Evolutionary conservation across 2,888 invertebrate genomes (phyloP), one percentile per base, ranked within the genome.

Genomic region (Plebejus argus): DNA sequence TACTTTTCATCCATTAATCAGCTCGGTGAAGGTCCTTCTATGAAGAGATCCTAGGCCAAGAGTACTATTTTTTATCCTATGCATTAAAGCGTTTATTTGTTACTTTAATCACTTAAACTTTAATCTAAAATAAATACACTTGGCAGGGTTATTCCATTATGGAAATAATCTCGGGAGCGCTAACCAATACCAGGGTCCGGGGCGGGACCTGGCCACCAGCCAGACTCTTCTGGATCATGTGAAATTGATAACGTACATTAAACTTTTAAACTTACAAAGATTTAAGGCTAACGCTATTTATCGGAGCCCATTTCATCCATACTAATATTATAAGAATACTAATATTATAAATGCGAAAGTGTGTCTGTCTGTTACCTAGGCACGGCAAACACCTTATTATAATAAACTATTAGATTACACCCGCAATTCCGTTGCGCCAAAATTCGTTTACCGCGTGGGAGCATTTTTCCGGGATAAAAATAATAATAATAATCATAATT

Each of bases 131-230:
- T 74, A 72, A 39, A 72, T 61, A 23, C 23, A 72, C 72, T 76
- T 77, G 77, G 77, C 77, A 72, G 72, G 56, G 72, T 18, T 77
- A 71, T 77, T 77, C 72, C 77, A 77, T 77, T 77, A 77, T 72
- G 61, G 72, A 58, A 72, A 77, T 77, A 77, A 77, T 77, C 77
- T 76, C 53, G 39, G n/a, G 49, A 78, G 72, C 76, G 72, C 53
- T 76, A 66, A 76, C 78, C 76, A 76, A 76, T 76, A 76, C 18
- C 76, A 74, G 61, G 23, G 53, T 58, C 77, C 45, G 39, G 77
- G 56, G 45, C 33, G 20, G 49, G 10, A 20, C 15, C 72, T 77
- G 77, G 77, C 39, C n/a, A 12, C 23, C 4, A 23, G 77, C 77
- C 77, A 77, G 77, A 56, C n/a, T 74, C 77, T 61, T 77, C 45